Percentiles rank a stretch among this genome's conserved stretches.
These are phyloP conservation scores for Pycnonotus jocosus DNA, from an alignment of 2,113 vertebrate species.

Conservation along the genomic window DNA sequence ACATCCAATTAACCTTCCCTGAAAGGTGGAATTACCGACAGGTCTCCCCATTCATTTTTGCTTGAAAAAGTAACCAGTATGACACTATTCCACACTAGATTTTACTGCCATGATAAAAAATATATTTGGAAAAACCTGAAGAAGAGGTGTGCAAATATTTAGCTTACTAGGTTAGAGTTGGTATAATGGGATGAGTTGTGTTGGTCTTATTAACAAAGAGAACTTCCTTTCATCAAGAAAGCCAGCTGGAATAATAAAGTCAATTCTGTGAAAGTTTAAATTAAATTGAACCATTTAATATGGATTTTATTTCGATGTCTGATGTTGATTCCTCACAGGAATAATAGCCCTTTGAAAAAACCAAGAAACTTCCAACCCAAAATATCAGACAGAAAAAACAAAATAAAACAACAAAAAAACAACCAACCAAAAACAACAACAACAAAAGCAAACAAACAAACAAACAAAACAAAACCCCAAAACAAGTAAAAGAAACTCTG, in stretches of 20 bases:
- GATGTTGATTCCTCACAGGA: background rate
- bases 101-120: conserved; percentile 15
- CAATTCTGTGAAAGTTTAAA: conserved; percentile 23
- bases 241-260: conserved; percentile 46
- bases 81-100: background rate
- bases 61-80: background rate
- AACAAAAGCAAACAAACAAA: no score
- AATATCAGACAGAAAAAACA: background rate
- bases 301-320: conserved; percentile 26
- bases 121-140: conserved; percentile 12
- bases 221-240: conserved; percentile 20
- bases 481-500: background rate
- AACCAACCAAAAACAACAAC: no score
- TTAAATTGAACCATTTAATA: background rate
- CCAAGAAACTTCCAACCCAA: rapidly evolving
- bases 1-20: background rate
- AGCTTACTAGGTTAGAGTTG: conserved; percentile 42
- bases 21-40: background rate
- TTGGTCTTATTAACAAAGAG: conserved; percentile 39
- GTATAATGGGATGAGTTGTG: conserved; percentile 12
- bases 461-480: no score
- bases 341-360: background rate
- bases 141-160: conserved; percentile 36
- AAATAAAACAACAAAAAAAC: no score
- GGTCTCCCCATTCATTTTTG: background rate